phyloP scores from a whole-genome alignment of 2,888 invertebrate genomes.

The Lepidonotus clava region DNA sequence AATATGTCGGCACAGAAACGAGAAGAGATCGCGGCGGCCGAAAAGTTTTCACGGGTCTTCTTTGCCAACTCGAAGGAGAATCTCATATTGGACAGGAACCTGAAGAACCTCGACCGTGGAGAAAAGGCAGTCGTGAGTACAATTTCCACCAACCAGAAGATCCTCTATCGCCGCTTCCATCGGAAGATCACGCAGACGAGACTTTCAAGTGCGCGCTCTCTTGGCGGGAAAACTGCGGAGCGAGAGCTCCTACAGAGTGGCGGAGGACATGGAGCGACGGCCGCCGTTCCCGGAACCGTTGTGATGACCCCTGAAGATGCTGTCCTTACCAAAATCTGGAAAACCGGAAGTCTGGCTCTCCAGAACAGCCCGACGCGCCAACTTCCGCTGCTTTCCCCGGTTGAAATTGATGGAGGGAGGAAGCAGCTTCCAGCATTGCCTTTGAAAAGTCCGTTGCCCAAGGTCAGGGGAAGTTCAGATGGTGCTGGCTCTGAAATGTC shows the following conservation, averaged over 20 bases:
- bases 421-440: neutral
- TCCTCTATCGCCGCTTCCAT: constrained; percentile 19
- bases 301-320: neutral
- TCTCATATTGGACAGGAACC: neutral
- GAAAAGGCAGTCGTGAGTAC: constrained; percentile 48
- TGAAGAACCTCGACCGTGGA: neutral
- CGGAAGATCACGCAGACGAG: constrained; percentile 12
- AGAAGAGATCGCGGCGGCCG: constrained; percentile 22
- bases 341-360: constrained; percentile 9
- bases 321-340: constrained; percentile 16
- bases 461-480: neutral
- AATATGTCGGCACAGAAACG: constrained; percentile 20
- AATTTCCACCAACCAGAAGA: constrained; percentile 51
- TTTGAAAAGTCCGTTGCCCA: neutral
- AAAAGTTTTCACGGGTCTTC: constrained; percentile 43
- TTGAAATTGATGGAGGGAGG: neutral
- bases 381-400: neutral
- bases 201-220: neutral
- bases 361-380: neutral
- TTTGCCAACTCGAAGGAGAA: constrained; percentile 42
- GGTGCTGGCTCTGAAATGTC: neutral
- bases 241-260: neutral
- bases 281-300: neutral
- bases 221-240: neutral
- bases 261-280: neutral